Evolutionary conservation across 2,113 vertebrate genomes (phyloP).

Genomic region (Lophochroa leadbeateri): DNA sequence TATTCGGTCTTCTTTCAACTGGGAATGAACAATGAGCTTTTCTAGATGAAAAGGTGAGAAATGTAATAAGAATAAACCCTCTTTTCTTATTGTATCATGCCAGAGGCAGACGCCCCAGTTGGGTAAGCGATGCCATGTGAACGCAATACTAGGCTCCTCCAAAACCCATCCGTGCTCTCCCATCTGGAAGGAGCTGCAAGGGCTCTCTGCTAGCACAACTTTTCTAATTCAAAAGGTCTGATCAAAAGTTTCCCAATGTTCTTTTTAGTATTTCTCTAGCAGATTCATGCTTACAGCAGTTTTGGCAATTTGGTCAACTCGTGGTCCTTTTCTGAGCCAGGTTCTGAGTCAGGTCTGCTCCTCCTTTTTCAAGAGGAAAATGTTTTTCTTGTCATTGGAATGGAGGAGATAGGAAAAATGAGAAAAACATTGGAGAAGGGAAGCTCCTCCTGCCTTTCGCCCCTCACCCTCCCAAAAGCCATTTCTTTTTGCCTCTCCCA

Average conservation of each 20-base stretch:
- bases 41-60: background rate
- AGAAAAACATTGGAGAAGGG: background rate
- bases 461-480: background rate
- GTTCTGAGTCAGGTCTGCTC: background rate
- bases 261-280: background rate
- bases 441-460: background rate
- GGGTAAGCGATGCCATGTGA: rapidly evolving
- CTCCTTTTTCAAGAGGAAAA: background rate
- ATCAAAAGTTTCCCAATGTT: background rate
- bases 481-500: background rate
- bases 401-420: background rate
- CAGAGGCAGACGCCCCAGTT: rapidly evolving
- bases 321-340: background rate
- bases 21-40: background rate
- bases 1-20: slow-evolving; percentile 3
- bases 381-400: background rate
- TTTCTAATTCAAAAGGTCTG: background rate
- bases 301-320: background rate
- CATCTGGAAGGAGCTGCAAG: background rate
- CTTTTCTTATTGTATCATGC: background rate
- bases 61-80: background rate
- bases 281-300: background rate
- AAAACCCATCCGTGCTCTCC: rapidly evolving
- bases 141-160: rapidly evolving
- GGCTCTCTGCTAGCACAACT: background rate